Evolutionary conservation across 2,888 invertebrate genomes (phyloP).

Genomic region (Caenorhabditis sp.): DNA sequence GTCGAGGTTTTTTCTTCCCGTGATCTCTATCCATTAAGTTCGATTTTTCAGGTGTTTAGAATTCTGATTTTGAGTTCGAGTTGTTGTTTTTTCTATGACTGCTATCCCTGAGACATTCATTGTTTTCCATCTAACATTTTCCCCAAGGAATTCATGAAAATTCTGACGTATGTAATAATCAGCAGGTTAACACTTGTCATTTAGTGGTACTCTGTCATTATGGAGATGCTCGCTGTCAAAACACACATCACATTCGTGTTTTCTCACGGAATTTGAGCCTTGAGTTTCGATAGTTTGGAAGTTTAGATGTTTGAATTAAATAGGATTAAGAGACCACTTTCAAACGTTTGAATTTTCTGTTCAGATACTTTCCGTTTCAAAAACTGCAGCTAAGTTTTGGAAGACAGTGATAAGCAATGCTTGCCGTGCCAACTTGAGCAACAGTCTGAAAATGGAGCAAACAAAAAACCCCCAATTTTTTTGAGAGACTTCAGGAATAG

Average conservation of each 20-base stretch:
- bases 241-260: not conserved
- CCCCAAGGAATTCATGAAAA: not conserved
- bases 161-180: constrained; percentile 32
- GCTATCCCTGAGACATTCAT: not conserved
- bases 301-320: too few species aligned
- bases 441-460: too few species aligned
- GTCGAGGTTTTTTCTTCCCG: not conserved
- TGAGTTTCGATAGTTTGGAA: too few species aligned
- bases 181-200: constrained; percentile 26
- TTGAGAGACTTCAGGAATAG: too few species aligned
- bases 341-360: too few species aligned
- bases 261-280: too few species aligned
- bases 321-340: too few species aligned
- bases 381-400: too few species aligned
- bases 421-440: too few species aligned
- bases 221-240: not conserved
- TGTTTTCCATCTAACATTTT: not conserved
- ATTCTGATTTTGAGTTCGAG: not conserved
- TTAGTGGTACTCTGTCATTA: constrained; percentile 10
- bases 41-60: not conserved
- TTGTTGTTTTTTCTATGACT: not conserved
- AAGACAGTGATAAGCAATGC: too few species aligned
- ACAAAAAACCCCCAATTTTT: too few species aligned
- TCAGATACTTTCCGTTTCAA: too few species aligned
- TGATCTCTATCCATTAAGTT: not conserved